These are phyloP conservation scores for Leptura quadrifasciata DNA, from an alignment of 2,888 invertebrate genomes.

Conservation along the genomic window DNA sequence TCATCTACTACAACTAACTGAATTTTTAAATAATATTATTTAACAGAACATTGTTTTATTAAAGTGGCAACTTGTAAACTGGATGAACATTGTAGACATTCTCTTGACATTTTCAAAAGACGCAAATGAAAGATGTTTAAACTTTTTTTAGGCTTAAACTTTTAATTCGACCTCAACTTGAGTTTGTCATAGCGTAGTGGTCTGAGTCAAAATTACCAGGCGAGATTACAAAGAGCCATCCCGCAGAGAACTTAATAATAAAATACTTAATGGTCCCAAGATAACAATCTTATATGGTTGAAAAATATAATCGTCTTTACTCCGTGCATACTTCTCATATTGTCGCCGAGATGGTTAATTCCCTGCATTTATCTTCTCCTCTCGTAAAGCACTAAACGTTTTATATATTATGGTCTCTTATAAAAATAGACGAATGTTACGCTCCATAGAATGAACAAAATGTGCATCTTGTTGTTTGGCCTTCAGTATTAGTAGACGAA, in stretches of 20 bases:
- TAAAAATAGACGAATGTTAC: conserved; percentile 31
- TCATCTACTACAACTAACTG: no score
- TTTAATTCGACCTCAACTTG: conserved; percentile 13
- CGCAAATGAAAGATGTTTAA: not conserved
- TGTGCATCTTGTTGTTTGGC: conserved; percentile 26
- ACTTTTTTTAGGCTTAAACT: conserved; percentile 10
- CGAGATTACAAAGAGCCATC: conserved; percentile 14
- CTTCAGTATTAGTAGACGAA: not conserved
- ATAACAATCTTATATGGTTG: conserved; percentile 29
- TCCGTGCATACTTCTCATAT: conserved; percentile 29
- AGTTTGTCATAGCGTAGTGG: not conserved
- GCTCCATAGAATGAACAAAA: conserved; percentile 21
- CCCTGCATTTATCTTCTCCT: conserved; percentile 30
- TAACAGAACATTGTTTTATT: no score
- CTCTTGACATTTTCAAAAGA: not conserved
- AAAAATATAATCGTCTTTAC: conserved; percentile 32
- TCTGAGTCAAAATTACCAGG: conserved; percentile 7
- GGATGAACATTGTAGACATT: not conserved
- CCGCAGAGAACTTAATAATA: conserved; percentile 35
- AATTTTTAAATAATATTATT: no score
- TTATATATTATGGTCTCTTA: conserved; percentile 21
- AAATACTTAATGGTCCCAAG: conserved; percentile 35
- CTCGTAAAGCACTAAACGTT: conserved; percentile 25
- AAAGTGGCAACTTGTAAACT: not conserved
- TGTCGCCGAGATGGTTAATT: conserved; percentile 32